phyloP scores from a whole-genome alignment of 2,888 invertebrate genomes.

The Salpingus planirostris region DNA sequence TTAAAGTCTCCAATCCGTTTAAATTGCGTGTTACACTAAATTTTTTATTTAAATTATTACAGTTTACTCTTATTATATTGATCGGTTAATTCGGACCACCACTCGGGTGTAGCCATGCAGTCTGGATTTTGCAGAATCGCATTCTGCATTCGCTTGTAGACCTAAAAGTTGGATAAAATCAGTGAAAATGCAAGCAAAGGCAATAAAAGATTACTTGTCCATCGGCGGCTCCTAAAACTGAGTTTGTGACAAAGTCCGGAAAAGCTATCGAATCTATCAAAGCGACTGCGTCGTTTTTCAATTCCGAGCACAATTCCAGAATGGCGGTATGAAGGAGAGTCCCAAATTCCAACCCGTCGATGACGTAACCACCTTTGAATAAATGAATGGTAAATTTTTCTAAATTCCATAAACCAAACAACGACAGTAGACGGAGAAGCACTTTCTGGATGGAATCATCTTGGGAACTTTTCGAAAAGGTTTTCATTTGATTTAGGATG shows the following conservation, averaged over 20 bases:
- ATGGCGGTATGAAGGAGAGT: slow-evolving; percentile 59
- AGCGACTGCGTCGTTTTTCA: slow-evolving; percentile 67
- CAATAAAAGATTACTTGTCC: too few relatives aligned
- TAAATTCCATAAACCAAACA: slow-evolving; percentile 59
- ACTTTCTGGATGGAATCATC: slow-evolving; percentile 47
- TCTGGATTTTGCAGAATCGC: too few relatives aligned
- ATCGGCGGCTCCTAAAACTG: slow-evolving; percentile 76
- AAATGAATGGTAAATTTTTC: slow-evolving; percentile 70
- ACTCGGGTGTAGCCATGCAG: too few relatives aligned
- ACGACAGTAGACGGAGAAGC: slow-evolving; percentile 50
- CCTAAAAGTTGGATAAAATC: too few relatives aligned
- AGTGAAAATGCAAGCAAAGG: too few relatives aligned
- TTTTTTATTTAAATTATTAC: too few relatives aligned
- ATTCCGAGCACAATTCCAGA: slow-evolving; percentile 49
- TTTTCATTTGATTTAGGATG: slow-evolving; percentile 47
- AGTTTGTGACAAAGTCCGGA: slow-evolving; percentile 78
- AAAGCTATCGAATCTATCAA: slow-evolving; percentile 79
- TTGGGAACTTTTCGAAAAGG: slow-evolving; percentile 38
- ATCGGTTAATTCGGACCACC: too few relatives aligned
- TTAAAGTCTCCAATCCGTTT: too few relatives aligned
- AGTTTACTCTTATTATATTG: too few relatives aligned
- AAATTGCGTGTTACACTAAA: too few relatives aligned
- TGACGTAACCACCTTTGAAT: slow-evolving; percentile 50
- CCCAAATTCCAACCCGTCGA: slow-evolving; percentile 46
- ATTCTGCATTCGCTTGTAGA: too few relatives aligned